These are phyloP conservation scores for Beris chalybata DNA, from an alignment of 2,888 invertebrate species.

Conservation along the genomic window DNA sequence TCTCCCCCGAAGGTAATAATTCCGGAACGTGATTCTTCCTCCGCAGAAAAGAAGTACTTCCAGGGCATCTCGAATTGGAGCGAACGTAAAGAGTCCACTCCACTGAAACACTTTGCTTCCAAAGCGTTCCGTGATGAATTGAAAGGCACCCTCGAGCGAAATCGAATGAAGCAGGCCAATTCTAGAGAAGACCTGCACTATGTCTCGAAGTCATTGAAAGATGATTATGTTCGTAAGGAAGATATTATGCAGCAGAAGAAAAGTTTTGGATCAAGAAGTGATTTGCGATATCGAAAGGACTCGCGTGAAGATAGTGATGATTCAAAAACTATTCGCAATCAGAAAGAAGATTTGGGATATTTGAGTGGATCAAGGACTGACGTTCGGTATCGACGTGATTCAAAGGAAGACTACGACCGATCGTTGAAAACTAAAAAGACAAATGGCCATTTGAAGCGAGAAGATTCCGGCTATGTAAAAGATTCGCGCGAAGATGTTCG, in stretches of 20 bases:
- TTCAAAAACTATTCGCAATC: slow-evolving; percentile 48
- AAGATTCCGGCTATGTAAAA: slow-evolving; percentile 46
- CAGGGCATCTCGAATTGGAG: slow-evolving; percentile 82
- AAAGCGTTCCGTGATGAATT: slow-evolving; percentile 56
- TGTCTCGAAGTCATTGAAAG: slow-evolving; percentile 38
- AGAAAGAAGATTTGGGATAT: slow-evolving; percentile 47
- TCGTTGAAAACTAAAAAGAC: slow-evolving; percentile 40
- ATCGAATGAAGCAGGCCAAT: slow-evolving; percentile 47
- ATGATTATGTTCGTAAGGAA: slow-evolving; percentile 53
- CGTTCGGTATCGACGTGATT: slow-evolving; percentile 45
- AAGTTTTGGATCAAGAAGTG: slow-evolving; percentile 49
- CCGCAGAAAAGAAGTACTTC: slow-evolving; percentile 62
- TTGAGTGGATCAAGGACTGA: slow-evolving; percentile 48
- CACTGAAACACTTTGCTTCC: slow-evolving; percentile 51
- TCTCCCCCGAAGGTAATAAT: slow-evolving; percentile 61
- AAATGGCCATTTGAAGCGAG: slow-evolving; percentile 43
- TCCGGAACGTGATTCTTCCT: slow-evolving; percentile 59
- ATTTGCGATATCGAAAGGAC: slow-evolving; percentile 48
- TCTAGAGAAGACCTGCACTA: slow-evolving; percentile 43
- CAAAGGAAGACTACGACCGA: slow-evolving; percentile 44
- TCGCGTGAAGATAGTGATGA: slow-evolving; percentile 52
- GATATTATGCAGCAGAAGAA: slow-evolving; percentile 53
- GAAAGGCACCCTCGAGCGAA: slow-evolving; percentile 53
- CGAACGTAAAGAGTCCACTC: slow-evolving; percentile 61
- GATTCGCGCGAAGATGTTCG: slow-evolving; percentile 46